Base-by-base conservation (phyloP, 2,888 invertebrate species). In the Ceriagrion tenellum region DNA sequence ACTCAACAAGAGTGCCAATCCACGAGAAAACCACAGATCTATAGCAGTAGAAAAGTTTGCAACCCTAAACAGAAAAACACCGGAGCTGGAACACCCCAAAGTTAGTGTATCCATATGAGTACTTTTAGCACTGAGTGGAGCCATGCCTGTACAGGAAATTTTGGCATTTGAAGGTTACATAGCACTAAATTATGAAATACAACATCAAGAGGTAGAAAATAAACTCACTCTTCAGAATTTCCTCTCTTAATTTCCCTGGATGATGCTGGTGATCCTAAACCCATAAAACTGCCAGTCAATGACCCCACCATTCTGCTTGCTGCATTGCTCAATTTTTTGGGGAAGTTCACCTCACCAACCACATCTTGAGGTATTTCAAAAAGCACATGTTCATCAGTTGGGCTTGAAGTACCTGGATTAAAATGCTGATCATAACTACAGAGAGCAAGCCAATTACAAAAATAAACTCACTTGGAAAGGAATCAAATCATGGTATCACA, bases 291-390 rank as follows among this genome's bases (percentile, higher is more conserved):
- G 20, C 47, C 69, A 63, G 63, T 93, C 93, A 63, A 26, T 47
- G 93, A 93, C 10, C 93, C 97, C 26, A 98, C 97, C 97, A 98
- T 97, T 56, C 97, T 97, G 13, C 97, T 97, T 96, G 98, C 97
- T 69, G 97, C 97, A 95, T 97, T 97, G 0, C 97, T 97, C 26
- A 96, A 63, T 35, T 95, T 95, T 35, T 90, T 88, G 12, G 95
- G 91, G 59, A 96, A 88, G 3, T 93, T 69, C 26, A 93, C 47
- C 93, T 95, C 95, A 8, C 89, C 30, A 63, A 88, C 90, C 35
- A 95, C 90, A 88, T 95, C 95, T 95, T 95, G 95, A 26, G 90
- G 96, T 26, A 95, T 40, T 88, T 96, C 96, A 95, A 96, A 96
- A 35, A 96, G 90, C 23, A 96, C 96, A 88, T 96, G 96, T 88